Evolutionary conservation across 2,888 invertebrate species (phyloP).

Genomic region (Melieria omissa): DNA sequence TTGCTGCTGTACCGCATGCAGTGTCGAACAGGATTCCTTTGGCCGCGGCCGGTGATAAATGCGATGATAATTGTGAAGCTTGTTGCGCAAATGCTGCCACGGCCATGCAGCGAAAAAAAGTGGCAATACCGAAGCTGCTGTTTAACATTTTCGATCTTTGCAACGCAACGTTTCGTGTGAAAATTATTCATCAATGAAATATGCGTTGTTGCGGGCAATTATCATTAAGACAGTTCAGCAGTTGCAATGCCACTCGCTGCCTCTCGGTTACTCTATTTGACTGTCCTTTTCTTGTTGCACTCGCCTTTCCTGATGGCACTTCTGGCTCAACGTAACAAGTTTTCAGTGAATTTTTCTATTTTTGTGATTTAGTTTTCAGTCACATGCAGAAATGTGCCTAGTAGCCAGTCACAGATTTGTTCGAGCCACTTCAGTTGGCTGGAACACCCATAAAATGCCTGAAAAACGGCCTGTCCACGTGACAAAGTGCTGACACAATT

Average conservation of each 20-base stretch:
- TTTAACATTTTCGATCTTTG: not conserved
- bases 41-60: slow-evolving; percentile 27
- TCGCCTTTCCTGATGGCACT: not conserved
- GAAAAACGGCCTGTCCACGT: slow-evolving; percentile 37
- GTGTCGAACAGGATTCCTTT: too few relatives aligned
- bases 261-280: not conserved
- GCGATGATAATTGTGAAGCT: slow-evolving; percentile 21
- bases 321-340: not conserved
- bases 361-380: not conserved
- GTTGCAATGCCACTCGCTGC: not conserved
- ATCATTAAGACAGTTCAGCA: slow-evolving; percentile 24
- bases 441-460: slow-evolving; percentile 46
- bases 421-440: not conserved
- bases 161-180: slow-evolving; percentile 7
- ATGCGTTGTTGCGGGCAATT: slow-evolving; percentile 9
- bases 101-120: slow-evolving; percentile 22
- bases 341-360: not conserved
- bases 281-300: not conserved
- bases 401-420: too few relatives aligned
- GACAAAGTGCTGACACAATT: slow-evolving; percentile 17
- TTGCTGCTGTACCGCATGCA: slow-evolving; percentile 18
- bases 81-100: slow-evolving; percentile 19
- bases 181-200: slow-evolving; percentile 18
- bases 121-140: slow-evolving; percentile 9
- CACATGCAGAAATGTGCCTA: not conserved